These are phyloP conservation scores for Phortica okadai DNA, from an alignment of 2,888 invertebrate genomes.

Conservation along the genomic window DNA sequence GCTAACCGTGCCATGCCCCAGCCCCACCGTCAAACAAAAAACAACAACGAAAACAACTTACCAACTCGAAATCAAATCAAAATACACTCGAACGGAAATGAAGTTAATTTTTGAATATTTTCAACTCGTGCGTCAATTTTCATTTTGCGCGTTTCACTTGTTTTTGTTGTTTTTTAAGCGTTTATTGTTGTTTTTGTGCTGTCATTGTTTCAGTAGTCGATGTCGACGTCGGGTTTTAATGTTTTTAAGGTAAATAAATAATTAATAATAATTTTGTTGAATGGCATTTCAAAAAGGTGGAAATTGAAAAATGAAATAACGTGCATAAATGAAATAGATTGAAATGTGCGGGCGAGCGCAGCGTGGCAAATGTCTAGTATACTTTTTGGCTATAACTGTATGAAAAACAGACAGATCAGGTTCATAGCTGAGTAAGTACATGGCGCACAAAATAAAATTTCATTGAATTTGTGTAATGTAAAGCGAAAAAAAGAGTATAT, in stretches of 20 bases:
- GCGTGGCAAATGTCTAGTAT: background rate
- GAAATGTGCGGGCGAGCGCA: constrained; percentile 2
- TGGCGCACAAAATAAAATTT: too few relatives aligned
- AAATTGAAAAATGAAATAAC: constrained; percentile 21
- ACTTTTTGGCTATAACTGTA: background rate
- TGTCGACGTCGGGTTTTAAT: constrained; percentile 29
- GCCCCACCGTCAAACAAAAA: background rate
- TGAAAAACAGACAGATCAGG: too few relatives aligned
- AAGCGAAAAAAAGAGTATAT: too few relatives aligned
- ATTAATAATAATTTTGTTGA: constrained; percentile 62
- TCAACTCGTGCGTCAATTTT: constrained; percentile 58
- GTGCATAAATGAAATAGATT: constrained; percentile 14
- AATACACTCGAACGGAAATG: constrained; percentile 52
- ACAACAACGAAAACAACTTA: background rate
- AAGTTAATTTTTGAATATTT: constrained; percentile 61
- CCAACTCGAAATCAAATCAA: constrained; percentile 11
- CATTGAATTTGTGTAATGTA: too few relatives aligned
- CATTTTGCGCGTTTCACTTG: constrained; percentile 39
- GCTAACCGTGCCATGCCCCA: background rate
- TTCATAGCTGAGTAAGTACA: too few relatives aligned
- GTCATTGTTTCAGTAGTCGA: constrained; percentile 5
- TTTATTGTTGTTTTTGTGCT: constrained; percentile 12
- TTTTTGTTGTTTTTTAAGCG: constrained; percentile 5
- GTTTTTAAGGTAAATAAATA: constrained; percentile 52
- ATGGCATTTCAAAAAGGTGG: constrained; percentile 56